These are phyloP conservation scores for Cottus gobio DNA, from an alignment of 2,113 vertebrate species.

Conservation along the genomic window DNA sequence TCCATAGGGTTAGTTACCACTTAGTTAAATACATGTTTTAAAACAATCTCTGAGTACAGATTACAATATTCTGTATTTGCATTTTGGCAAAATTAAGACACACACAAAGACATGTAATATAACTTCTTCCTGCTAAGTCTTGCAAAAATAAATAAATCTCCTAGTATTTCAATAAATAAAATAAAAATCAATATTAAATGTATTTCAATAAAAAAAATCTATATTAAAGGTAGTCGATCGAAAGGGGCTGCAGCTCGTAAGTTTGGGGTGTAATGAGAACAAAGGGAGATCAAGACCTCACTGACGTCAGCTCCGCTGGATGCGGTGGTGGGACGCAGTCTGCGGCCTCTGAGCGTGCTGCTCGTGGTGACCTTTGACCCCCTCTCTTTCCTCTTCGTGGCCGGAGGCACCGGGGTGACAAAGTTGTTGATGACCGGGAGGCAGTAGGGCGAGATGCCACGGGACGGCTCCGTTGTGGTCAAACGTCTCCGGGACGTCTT, in stretches of 20 bases:
- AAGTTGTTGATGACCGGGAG: conserved; percentile 85
- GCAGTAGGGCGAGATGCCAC: conserved; percentile 80
- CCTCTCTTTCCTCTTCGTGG: conserved; percentile 71
- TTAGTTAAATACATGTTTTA: neutral
- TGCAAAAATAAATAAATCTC: neutral
- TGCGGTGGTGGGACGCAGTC: conserved; percentile 81
- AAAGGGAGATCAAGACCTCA: conserved; percentile 68
- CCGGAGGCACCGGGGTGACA: conserved; percentile 84
- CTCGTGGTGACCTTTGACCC: conserved; percentile 47
- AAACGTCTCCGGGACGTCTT: conserved; percentile 71
- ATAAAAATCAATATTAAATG: too few relatives aligned
- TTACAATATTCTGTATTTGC: neutral
- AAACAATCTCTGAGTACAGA: neutral
- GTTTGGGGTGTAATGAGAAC: conserved; percentile 33
- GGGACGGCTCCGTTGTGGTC: conserved; percentile 65
- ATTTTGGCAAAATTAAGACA: neutral
- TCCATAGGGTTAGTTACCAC: neutral
- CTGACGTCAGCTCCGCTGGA: conserved; percentile 75
- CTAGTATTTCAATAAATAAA: too few relatives aligned
- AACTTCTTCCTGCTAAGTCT: neutral
- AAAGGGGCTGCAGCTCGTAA: neutral
- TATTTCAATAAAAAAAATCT: too few relatives aligned
- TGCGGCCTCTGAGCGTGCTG: conserved; percentile 74
- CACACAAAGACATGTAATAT: neutral
- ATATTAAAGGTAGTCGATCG: neutral